Conservation (phyloP, 2,113 vertebrate species). For the Solea solea region DNA sequence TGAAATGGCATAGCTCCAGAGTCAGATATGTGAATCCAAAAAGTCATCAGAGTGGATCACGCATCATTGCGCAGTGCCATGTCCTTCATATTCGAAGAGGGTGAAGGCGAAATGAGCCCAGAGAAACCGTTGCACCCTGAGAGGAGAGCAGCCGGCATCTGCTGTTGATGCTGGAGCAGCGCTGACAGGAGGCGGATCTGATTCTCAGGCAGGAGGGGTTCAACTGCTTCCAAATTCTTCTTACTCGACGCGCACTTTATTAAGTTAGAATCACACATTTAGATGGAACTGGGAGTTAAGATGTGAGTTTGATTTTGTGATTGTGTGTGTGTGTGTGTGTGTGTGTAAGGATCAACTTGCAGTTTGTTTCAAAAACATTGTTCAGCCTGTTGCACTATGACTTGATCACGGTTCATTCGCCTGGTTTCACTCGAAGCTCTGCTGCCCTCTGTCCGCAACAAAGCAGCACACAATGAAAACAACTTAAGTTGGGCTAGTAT, state of each 20-base stretch:
- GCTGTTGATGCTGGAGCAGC: slow-evolving; percentile 23
- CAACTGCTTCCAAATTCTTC: background rate
- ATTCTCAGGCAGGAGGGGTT: slow-evolving; percentile 49
- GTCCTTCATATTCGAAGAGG: slow-evolving; percentile 15
- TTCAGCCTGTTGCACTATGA: background rate
- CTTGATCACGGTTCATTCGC: background rate
- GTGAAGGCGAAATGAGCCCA: background rate
- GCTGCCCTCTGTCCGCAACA: slow-evolving; percentile 41
- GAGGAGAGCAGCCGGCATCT: slow-evolving; percentile 50
- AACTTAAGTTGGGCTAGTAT: slow-evolving; percentile 1
- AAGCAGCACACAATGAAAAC: background rate
- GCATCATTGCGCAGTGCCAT: slow-evolving; percentile 18
- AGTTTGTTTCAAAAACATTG: background rate
- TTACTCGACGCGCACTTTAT: background rate
- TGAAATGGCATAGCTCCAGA: slow-evolving; percentile 34
- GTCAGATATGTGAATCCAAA: background rate
- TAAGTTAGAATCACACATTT: too few species aligned
- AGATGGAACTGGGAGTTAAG: too few species aligned
- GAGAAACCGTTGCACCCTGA: slow-evolving; percentile 1
- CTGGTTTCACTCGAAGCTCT: background rate
- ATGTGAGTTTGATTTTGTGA: background rate
- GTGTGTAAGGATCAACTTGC: too few species aligned
- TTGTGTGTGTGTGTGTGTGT: background rate
- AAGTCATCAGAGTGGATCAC: slow-evolving; percentile 9
- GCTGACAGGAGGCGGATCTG: slow-evolving; percentile 58